Base-by-base conservation (phyloP, 2,113 vertebrate species). In the Plecotus auritus region DNA sequence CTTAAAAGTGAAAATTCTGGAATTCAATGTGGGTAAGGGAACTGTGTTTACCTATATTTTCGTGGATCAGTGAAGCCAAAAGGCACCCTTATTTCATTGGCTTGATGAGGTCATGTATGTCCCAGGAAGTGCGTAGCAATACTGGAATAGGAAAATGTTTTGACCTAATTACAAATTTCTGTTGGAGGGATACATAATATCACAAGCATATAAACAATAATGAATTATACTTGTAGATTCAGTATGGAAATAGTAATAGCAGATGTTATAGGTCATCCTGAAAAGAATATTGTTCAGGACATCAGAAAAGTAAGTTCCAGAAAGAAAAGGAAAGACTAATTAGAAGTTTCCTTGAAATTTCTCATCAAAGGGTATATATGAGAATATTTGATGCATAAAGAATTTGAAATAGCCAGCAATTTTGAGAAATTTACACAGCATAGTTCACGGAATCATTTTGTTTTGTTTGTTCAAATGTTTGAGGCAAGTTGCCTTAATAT, bases 281-380 rank as follows among this genome's bases (percentile, higher is more conserved):
- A 89, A 61, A 66, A 81, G 66, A 85, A 54, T 74, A 61, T 76
- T 92, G 40, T 80, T 91, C 69, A 92, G 37, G 18, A 56, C 45
- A 89, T 77, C 26, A 66, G 30, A 74, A 80, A 81, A 78, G 10
- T 89, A 81, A 81, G 70, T 92, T 92, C 66, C 80, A 45, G 10
- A 69, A 78, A 88, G 70, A 66, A 73, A 92, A 89, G 45, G 23
- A 56, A 95, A 73, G 16, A 69, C n/a, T 61, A 85, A 74, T 81
- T 78, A 54, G 35, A 92, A 61, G 17, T 17, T 92, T 89, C 42
- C 54, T 76, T 92, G 77, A 86, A 64, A 83, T 90, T 95, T 94
- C 61, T 90, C 35, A 84, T 80, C 30, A 84, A 40, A 69, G 3
- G 23, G 14, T 81, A 1, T 95, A 32, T 22, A 35, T 56, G 70